These are phyloP conservation scores for Pseudonaja textilis DNA, from an alignment of 2,113 vertebrate species.

Conservation along the genomic window DNA sequence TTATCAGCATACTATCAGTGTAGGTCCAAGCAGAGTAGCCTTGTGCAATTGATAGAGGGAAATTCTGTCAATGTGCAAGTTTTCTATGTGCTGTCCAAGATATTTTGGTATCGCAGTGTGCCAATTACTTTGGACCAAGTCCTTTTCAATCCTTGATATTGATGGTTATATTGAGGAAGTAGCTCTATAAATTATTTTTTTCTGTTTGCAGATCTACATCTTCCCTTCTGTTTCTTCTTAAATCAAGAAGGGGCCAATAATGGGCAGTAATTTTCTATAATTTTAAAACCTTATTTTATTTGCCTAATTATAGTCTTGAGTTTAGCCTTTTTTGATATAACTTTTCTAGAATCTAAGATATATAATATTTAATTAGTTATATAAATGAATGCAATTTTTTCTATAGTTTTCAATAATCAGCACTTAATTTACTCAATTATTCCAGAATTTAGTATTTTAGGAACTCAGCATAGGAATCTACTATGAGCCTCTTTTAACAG, in stretches of 20 bases:
- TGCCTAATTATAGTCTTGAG: background rate
- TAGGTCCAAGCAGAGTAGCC: background rate
- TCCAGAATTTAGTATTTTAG: background rate
- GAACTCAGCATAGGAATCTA: background rate
- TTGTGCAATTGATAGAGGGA: background rate
- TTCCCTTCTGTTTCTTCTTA: no score
- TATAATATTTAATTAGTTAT: background rate
- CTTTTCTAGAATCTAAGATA: background rate
- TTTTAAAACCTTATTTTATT: background rate
- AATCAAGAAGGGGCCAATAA: background rate
- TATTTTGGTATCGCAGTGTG: background rate
- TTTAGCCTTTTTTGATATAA: background rate
- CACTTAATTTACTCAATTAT: background rate
- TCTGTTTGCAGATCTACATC: no score
- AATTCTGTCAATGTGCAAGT: background rate
- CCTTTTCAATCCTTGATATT: no score
- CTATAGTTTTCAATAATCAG: background rate
- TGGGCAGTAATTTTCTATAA: constrained; percentile 31
- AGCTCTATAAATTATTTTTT: no score
- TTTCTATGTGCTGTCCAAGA: background rate
- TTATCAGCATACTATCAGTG: background rate
- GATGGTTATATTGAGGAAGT: no score
- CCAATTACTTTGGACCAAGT: background rate
- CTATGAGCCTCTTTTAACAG: background rate
- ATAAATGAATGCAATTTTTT: background rate